These are phyloP conservation scores for Oophaga pumilio DNA, from an alignment of 2,113 vertebrate species.

Conservation along the genomic window DNA sequence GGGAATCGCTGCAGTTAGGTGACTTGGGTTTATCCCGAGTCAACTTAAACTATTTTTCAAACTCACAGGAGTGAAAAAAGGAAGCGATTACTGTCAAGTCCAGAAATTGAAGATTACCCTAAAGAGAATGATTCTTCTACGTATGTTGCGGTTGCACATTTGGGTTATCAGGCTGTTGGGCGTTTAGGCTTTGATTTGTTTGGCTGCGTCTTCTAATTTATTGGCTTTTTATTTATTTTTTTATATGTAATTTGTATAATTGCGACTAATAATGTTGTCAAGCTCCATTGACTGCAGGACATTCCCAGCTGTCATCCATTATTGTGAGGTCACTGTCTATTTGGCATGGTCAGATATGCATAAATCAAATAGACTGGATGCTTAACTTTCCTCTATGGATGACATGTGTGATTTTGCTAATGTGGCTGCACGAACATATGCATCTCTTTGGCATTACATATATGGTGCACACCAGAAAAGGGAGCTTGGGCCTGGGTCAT, in stretches of 20 bases:
- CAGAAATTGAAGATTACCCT: conserved; percentile 94
- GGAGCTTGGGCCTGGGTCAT: too few relatives aligned
- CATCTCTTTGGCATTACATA: too few relatives aligned
- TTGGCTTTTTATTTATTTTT: background rate
- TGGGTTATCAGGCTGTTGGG: conserved; percentile 8
- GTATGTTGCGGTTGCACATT: conserved; percentile 69
- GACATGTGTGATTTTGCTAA: too few relatives aligned
- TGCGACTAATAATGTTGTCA: background rate
- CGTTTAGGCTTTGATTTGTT: conserved; percentile 20
- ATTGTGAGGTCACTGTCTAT: too few relatives aligned
- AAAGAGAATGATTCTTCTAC: conserved; percentile 98
- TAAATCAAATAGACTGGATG: too few relatives aligned
- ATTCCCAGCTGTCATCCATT: background rate
- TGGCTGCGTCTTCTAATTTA: conserved; percentile 23
- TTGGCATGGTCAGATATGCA: too few relatives aligned
- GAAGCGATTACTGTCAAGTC: conserved; percentile 83
- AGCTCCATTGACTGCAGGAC: background rate
- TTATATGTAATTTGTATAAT: too few relatives aligned
- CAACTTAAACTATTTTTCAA: conserved; percentile 58
- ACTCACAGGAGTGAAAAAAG: conserved; percentile 84
- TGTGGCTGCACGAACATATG: too few relatives aligned
- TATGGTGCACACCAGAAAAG: too few relatives aligned
- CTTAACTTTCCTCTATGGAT: too few relatives aligned
- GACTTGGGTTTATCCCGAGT: conserved; percentile 4
- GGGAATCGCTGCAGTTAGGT: background rate